Conservation (phyloP, 2,797 vertebrate genomes). For the Pseudocheirus occidentalis region DNA sequence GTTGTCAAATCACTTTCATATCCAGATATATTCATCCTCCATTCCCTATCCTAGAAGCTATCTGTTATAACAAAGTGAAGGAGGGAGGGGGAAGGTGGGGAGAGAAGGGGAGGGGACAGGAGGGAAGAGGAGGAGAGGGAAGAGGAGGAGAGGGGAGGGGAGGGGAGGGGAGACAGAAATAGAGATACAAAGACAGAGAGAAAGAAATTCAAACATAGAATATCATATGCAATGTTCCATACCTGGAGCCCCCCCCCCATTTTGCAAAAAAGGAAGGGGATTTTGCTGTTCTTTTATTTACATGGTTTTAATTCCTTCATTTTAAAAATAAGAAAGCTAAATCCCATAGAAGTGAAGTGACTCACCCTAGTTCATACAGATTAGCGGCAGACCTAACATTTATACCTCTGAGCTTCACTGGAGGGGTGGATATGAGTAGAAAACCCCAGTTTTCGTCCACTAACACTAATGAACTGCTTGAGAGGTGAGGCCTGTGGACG, state of each 20-base stretch:
- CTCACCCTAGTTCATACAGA: background rate
- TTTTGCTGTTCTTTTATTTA: background rate
- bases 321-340: background rate
- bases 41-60: background rate
- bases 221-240: background rate
- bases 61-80: background rate
- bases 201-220: background rate
- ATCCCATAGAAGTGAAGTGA: background rate
- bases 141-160: background rate
- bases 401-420: background rate
- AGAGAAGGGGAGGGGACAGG: rapidly evolving
- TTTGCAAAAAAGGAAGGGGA: background rate
- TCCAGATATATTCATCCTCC: background rate
- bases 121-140: background rate
- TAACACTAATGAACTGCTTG: background rate
- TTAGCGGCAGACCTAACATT: background rate
- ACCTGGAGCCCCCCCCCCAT: background rate
- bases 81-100: background rate
- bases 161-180: too few species aligned
- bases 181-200: too few species aligned
- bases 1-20: background rate
- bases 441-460: background rate
- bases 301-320: background rate
- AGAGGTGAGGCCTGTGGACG: background rate
- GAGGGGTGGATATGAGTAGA: background rate